Percentiles rank a stretch among this genome's conserved stretches.
phyloP scores from a whole-genome alignment of 2,888 invertebrate species.

The Microplitis manilae region DNA sequence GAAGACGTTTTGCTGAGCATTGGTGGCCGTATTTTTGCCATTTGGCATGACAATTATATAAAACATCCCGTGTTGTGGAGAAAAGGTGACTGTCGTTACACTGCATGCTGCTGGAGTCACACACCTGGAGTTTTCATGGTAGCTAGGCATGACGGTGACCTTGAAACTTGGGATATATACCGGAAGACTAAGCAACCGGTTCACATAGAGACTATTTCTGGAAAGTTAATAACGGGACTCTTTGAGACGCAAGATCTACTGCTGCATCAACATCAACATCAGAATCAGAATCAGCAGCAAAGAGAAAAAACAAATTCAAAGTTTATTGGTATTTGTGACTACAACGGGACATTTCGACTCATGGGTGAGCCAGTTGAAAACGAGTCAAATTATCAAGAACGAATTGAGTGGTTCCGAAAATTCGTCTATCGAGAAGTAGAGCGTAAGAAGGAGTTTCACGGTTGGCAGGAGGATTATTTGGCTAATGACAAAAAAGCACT shows the following conservation, averaged over 20 bases:
- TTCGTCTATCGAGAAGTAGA: slow-evolving; percentile 58
- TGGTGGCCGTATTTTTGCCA: slow-evolving; percentile 82
- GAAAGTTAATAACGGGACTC: slow-evolving; percentile 53
- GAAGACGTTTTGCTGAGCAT: slow-evolving; percentile 80
- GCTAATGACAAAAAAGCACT: slow-evolving; percentile 52
- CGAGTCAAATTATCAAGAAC: slow-evolving; percentile 46
- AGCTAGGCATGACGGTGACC: slow-evolving; percentile 79
- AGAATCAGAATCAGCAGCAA: neutral
- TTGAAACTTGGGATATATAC: slow-evolving; percentile 88
- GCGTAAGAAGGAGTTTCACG: slow-evolving; percentile 58
- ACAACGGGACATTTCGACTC: slow-evolving; percentile 78
- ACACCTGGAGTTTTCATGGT: slow-evolving; percentile 81
- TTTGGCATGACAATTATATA: slow-evolving; percentile 80
- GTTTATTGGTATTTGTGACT: slow-evolving; percentile 78
- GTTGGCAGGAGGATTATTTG: slow-evolving; percentile 62
- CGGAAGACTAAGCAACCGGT: slow-evolving; percentile 79
- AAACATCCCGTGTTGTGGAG: slow-evolving; percentile 79
- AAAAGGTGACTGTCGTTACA: slow-evolving; percentile 74
- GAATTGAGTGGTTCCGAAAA: slow-evolving; percentile 62
- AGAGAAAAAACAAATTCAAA: slow-evolving; percentile 31
- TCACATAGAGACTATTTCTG: slow-evolving; percentile 79
- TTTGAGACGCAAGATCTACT: slow-evolving; percentile 30
- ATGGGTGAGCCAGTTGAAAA: slow-evolving; percentile 72
- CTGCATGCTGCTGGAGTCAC: slow-evolving; percentile 82
- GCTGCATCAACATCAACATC: neutral